Conservation (phyloP, 2,113 vertebrate species). For the Saccopteryx bilineata region DNA sequence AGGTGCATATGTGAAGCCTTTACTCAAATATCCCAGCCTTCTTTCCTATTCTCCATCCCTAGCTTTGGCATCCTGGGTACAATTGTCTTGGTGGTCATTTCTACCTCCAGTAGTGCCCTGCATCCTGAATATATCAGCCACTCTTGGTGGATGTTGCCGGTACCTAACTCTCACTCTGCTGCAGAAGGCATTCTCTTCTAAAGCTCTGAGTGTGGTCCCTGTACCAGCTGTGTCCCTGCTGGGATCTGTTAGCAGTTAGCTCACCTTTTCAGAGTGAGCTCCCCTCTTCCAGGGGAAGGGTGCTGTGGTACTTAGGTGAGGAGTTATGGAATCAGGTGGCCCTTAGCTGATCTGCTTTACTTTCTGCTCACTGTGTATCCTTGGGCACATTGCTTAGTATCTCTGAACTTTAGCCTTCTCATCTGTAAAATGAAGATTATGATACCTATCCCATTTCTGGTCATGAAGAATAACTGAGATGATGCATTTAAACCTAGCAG, state of each 20-base stretch:
- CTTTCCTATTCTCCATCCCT: neutral
- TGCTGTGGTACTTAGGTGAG: neutral
- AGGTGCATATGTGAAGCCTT: neutral
- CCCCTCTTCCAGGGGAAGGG: neutral
- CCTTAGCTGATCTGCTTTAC: neutral
- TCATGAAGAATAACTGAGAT: neutral
- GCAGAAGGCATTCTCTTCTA: too few relatives aligned
- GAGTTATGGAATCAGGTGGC: neutral
- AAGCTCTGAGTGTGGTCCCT: neutral
- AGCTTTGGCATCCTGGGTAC: neutral
- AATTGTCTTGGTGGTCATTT: neutral
- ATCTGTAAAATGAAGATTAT: neutral
- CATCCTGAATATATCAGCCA: rapidly evolving
- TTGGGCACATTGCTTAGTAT: neutral
- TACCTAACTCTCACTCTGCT: too few relatives aligned
- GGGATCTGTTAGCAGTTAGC: too few relatives aligned
- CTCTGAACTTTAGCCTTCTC: neutral
- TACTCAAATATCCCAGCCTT: neutral
- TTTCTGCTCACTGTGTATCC: neutral
- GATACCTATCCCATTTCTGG: neutral
- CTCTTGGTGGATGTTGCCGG: neutral
- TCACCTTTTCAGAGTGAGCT: neutral
- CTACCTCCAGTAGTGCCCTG: neutral
- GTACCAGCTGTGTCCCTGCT: neutral
- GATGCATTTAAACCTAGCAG: neutral